These are phyloP conservation scores for Lycocorax pyrrhopterus DNA, from an alignment of 2,113 vertebrate genomes.

Conservation along the genomic window DNA sequence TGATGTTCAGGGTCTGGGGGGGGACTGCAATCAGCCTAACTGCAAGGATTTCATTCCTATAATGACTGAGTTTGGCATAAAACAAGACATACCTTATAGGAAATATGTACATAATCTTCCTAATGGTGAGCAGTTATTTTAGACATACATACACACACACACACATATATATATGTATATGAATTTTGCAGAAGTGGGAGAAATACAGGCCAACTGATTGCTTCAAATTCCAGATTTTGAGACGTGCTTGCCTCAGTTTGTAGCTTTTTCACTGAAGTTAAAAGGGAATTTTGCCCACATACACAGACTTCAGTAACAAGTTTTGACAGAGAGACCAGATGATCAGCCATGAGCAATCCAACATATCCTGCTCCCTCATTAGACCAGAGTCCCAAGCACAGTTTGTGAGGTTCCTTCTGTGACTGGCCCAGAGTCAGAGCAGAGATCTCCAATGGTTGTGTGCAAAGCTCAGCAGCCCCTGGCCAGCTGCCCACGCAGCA, in stretches of 20 bases:
- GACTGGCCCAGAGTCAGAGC: no score
- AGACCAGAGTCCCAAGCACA: background rate
- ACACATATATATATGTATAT: background rate
- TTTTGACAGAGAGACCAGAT: background rate
- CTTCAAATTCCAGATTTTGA: background rate
- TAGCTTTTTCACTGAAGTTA: background rate
- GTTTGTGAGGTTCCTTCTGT: background rate
- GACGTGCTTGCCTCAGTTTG: background rate
- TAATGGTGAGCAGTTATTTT: background rate
- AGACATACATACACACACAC: background rate
- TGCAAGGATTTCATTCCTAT: background rate
- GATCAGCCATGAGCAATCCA: background rate
- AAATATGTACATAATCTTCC: background rate
- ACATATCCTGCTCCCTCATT: background rate
- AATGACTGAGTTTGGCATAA: background rate
- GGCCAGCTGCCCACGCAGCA: background rate
- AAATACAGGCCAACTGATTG: background rate
- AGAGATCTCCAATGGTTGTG: accelerated
- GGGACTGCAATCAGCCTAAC: background rate
- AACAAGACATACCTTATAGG: background rate
- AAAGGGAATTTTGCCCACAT: background rate
- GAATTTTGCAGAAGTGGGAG: background rate
- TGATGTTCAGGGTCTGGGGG: background rate
- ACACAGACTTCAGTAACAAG: background rate
- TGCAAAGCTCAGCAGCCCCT: background rate